Base-by-base conservation (phyloP, 2,797 vertebrate species). In the Melanogrammus aeglefinus region DNA sequence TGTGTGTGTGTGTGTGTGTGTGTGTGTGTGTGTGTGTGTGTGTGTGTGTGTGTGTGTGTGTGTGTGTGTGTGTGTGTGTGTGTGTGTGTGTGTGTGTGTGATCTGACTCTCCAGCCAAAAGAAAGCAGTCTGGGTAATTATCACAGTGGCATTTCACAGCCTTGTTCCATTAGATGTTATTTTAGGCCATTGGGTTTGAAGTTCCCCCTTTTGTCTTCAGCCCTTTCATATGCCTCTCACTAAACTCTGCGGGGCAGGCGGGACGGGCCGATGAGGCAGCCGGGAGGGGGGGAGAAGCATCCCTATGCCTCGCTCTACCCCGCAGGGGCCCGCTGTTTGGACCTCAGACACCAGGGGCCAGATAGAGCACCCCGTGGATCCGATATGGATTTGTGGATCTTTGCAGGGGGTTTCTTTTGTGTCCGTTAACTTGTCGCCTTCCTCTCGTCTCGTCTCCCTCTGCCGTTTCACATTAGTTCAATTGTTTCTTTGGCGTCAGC, bases 81-180 rank as follows among this genome's bases (percentile, higher is more conserved):
- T 41, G 39, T 41, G 39, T 41, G 1, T 41, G 2, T 41, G 39
- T 41, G 39, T 7, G 5, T 41, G 39, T 41, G 39, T 41, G 4
- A 2, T 24, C 66, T 44, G 75, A 77, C 87, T 91, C 89, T 89
- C 79, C 78, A 90, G 90, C 84, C 88, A 86, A 85, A 82, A 85
- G 90, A 21, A 90, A 85, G 86, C 86, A 89, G 87, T 81, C 82
- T 74, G 90, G 89, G 89, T 94, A 94, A 94, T 94, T 93, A 94
- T 92, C 91, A 84, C 82, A 79, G 78, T 92, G 91, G 88, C 90
- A 91, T 93, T 94, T 93, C 89, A 81, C 84, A 90, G 89, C 87
- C 90, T 87, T 77, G 85, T 89, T 89, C 88, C 80, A 88, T 89
- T 91, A 90, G 87, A 86, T 87, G 89, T 90, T 92, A 90, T 91